Conservation (phyloP, 2,888 invertebrate genomes). For the Diarsia dahlii region DNA sequence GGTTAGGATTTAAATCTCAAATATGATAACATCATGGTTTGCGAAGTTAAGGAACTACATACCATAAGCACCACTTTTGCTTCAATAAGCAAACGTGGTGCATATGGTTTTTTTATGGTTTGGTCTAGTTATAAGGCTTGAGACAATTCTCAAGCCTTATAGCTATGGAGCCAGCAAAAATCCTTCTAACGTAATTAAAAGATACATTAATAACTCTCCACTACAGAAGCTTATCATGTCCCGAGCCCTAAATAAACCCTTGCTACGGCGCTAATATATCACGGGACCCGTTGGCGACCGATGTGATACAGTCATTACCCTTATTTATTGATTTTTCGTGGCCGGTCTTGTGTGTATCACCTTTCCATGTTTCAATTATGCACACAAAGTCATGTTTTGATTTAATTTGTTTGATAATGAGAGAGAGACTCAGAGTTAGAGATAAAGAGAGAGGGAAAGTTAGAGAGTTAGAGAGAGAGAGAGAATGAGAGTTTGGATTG, state of each 20-base stretch:
- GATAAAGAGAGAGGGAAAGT: no score
- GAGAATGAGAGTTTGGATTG: background rate
- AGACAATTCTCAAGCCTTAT: no score
- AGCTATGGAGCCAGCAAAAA: background rate
- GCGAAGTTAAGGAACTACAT: background rate
- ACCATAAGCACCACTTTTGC: no score
- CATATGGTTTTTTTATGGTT: no score
- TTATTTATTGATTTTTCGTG: slow-evolving; percentile 51
- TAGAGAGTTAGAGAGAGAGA: no score
- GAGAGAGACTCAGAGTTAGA: no score
- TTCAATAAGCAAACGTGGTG: no score
- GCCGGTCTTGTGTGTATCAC: slow-evolving; percentile 10
- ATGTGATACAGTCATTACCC: slow-evolving; percentile 35
- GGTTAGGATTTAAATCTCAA: no score
- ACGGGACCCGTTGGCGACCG: slow-evolving; percentile 11
- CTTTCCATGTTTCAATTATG: background rate
- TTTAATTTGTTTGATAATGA: slow-evolving; percentile 25
- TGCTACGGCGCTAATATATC: slow-evolving; percentile 40
- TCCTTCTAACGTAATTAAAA: slow-evolving; percentile 10
- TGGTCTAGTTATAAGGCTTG: no score
- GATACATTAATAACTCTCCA: slow-evolving; percentile 26
- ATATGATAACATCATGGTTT: no score
- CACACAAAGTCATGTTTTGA: slow-evolving; percentile 9
- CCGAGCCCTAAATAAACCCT: slow-evolving; percentile 43
- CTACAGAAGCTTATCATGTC: slow-evolving; percentile 38